Base-by-base conservation (phyloP, 2,888 invertebrate genomes). In the Hermodice carunculata region DNA sequence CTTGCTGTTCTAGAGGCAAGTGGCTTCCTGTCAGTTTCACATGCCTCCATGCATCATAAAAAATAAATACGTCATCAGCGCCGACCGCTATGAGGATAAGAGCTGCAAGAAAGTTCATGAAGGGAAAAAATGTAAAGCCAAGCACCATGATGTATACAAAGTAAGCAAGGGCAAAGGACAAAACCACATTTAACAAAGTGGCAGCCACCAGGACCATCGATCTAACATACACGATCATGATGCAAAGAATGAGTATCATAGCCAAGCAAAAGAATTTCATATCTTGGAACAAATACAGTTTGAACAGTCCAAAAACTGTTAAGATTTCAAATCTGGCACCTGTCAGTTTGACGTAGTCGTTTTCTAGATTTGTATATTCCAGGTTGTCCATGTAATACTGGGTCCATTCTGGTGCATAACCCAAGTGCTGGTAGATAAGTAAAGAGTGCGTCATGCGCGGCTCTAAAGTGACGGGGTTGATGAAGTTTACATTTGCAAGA, bases 131-230 rank as follows among this genome's bases (percentile, higher is more conserved):
- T 5, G 29, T 52, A 22, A 69, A 48, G 17, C 92, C 78, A 83
- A 94, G 93, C 71, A 96, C 91, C 81, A 94, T 89, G 52, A 92
- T 91, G 87, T 98, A 98, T 81, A 95, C 87, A 87, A 95, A 95
- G 54, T 67, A 74, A 5, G 73, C 69, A 17, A 64, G 28, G 11
- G 52, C 61, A 57, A 70, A 62, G 26, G 71, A 63, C 8, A 63
- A 29, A n/a, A 24, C 40, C 2, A 70, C 67, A 24, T 53, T 69
- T 6, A 61, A n/a, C 6, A 67, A 11, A 8, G 70, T 69, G 8
- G 67, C 70, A 14, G 69, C 17, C n/a, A 61, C 43, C 17, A 70
- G 54, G 6, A 51, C 62, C 29, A 70, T 8, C 3, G 62, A 61
- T 5, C 32, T 44, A 24, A 66, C 40, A 40, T 70, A 70, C n/a